Conservation (phyloP, 2,888 invertebrate genomes). For the Amblyteles armatorius region DNA sequence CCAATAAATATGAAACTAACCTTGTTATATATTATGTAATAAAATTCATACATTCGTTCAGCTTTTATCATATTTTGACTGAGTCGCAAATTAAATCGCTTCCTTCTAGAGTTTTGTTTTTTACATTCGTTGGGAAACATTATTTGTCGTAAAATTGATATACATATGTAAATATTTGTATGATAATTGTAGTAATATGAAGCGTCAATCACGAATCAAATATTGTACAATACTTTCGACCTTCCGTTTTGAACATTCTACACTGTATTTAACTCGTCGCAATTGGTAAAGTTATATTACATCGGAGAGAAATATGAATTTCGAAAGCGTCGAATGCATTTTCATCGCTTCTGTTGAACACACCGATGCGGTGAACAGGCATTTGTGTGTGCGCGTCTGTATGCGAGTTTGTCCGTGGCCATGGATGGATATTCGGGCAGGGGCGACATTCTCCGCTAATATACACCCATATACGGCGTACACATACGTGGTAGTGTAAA, state of each 20-base stretch:
- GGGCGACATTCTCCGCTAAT: constrained; percentile 2
- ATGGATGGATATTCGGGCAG: neutral
- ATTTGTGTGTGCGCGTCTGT: neutral
- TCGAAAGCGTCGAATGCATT: neutral
- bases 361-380: neutral
- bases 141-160: neutral
- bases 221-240: neutral
- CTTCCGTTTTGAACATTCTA: neutral
- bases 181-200: neutral
- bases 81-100: too few species aligned
- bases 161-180: neutral
- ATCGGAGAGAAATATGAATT: neutral
- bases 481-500: neutral
- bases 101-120: too few species aligned
- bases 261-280: neutral
- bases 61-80: too few species aligned
- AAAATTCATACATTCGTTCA: too few species aligned
- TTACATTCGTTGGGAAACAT: too few species aligned
- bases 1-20: too few species aligned
- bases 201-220: neutral
- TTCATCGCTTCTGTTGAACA: neutral
- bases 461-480: constrained; percentile 14
- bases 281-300: neutral
- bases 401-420: neutral
- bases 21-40: too few species aligned